These are phyloP conservation scores for Sphaerophoria taeniata DNA, from an alignment of 2,888 invertebrate genomes.

Conservation along the genomic window DNA sequence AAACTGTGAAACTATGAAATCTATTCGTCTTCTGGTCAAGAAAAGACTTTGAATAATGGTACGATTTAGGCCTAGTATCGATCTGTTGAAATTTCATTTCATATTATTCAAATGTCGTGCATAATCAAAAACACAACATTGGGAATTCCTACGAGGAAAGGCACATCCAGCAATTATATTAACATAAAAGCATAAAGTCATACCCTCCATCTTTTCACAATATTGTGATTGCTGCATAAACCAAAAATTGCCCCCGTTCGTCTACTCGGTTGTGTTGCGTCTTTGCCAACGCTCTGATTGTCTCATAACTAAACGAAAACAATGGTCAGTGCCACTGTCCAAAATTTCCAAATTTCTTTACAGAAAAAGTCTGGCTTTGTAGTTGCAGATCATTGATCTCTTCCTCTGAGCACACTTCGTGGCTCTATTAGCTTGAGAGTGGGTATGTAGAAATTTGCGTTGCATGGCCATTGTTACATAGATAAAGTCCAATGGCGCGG, in stretches of 20 bases:
- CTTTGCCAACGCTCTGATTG: too few relatives aligned
- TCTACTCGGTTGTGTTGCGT: too few relatives aligned
- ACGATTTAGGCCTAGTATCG: conserved; percentile 57
- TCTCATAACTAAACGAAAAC: conserved; percentile 57
- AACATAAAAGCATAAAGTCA: background rate
- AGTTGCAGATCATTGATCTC: conserved; percentile 68
- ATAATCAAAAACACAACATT: conserved; percentile 45
- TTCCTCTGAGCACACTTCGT: conserved; percentile 9
- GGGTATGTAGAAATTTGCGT: conserved; percentile 67
- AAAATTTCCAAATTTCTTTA: conserved; percentile 62
- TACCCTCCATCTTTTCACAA: background rate
- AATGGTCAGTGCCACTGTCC: conserved; percentile 64
- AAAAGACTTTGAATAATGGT: conserved; percentile 15
- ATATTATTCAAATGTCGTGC: conserved; percentile 60
- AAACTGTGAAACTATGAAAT: conserved; percentile 32
- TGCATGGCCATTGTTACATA: conserved; percentile 68
- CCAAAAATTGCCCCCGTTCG: too few relatives aligned
- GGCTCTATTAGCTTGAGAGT: too few relatives aligned
- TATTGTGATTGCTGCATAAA: conserved; percentile 12
- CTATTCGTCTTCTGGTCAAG: conserved; percentile 19
- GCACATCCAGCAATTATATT: background rate
- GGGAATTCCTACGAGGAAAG: conserved; percentile 54
- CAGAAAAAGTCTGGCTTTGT: conserved; percentile 35
- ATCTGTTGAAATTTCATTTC: conserved; percentile 61
- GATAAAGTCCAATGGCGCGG: conserved; percentile 34